Conservation (phyloP, 2,797 vertebrate species). For the Bucorvus abyssinicus region DNA sequence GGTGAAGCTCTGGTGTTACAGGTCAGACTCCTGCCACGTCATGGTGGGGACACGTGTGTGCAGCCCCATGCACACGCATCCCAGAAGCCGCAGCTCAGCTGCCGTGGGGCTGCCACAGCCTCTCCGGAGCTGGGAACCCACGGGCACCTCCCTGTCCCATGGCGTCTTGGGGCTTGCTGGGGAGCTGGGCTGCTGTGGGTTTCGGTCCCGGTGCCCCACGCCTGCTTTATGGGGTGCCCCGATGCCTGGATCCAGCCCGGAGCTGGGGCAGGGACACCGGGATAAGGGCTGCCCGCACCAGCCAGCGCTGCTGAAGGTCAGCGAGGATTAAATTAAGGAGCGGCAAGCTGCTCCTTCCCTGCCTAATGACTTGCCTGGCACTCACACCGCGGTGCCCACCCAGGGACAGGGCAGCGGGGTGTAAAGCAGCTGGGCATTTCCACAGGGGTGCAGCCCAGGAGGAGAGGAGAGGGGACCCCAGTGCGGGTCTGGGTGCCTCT, state of each 20-base stretch:
- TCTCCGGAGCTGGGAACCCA: rapidly evolving
- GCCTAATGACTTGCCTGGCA: neutral
- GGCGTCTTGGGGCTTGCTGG: rapidly evolving
- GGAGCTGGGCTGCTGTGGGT: neutral
- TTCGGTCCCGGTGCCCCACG: rapidly evolving
- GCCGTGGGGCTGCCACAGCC: neutral
- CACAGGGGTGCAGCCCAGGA: too few species aligned
- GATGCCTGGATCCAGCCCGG: rapidly evolving
- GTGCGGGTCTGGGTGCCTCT: neutral
- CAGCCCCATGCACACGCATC: rapidly evolving
- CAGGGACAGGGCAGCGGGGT: neutral
- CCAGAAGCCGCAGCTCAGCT: neutral
- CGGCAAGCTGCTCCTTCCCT: neutral
- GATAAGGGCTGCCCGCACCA: neutral
- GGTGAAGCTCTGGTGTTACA: neutral
- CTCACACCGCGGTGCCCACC: neutral
- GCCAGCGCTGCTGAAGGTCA: neutral
- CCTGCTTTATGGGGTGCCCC: neutral
- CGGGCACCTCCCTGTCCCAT: neutral
- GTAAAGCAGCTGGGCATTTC: neutral
- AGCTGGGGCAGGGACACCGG: rapidly evolving
- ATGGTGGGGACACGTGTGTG: neutral
- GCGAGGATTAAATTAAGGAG: neutral
- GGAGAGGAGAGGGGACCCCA: neutral
- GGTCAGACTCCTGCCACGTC: neutral